Conservation (phyloP, 2,113 vertebrate species). For the Brachyhypopomus occidentalis region DNA sequence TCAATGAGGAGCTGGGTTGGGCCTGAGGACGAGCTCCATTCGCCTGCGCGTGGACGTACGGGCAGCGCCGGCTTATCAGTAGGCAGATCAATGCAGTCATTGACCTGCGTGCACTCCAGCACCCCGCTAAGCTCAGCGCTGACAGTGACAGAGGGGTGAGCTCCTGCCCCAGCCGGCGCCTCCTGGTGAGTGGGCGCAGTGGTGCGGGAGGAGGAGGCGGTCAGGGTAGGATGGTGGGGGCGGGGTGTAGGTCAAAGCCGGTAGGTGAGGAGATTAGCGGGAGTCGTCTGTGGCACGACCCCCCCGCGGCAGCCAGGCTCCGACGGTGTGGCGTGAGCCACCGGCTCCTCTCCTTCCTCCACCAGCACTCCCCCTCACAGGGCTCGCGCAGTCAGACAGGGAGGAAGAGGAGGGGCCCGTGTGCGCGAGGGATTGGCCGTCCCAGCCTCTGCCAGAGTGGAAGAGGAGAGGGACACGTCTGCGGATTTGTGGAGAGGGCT, state of each 20-base stretch:
- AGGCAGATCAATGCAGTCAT: slow-evolving; percentile 75
- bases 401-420: slow-evolving; percentile 35
- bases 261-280: slow-evolving; percentile 68
- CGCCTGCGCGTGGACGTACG: slow-evolving; percentile 46
- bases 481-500: slow-evolving; percentile 63
- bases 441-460: slow-evolving; percentile 51
- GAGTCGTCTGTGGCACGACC: slow-evolving; percentile 58
- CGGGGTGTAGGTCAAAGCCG: slow-evolving; percentile 62
- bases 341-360: not conserved
- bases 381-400: too few species aligned
- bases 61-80: slow-evolving; percentile 70
- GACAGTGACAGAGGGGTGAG: slow-evolving; percentile 72
- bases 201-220: too few species aligned
- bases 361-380: slow-evolving; percentile 52
- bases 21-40: slow-evolving; percentile 35
- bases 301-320: slow-evolving; percentile 58
- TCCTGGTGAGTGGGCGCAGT: slow-evolving; percentile 52
- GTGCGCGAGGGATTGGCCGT: slow-evolving; percentile 65
- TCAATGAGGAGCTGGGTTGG: not conserved
- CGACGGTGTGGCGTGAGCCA: not conserved
- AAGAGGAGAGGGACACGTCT: too few species aligned
- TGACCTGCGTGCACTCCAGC: slow-evolving; percentile 67
- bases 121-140: slow-evolving; percentile 70
- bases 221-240: too few species aligned
- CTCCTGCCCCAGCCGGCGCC: slow-evolving; percentile 55